Percentiles rank a stretch among this genome's conserved stretches.
Evolutionary conservation across 2,113 vertebrate genomes (phyloP).

Genomic region (Potamarius usumacintae): DNA sequence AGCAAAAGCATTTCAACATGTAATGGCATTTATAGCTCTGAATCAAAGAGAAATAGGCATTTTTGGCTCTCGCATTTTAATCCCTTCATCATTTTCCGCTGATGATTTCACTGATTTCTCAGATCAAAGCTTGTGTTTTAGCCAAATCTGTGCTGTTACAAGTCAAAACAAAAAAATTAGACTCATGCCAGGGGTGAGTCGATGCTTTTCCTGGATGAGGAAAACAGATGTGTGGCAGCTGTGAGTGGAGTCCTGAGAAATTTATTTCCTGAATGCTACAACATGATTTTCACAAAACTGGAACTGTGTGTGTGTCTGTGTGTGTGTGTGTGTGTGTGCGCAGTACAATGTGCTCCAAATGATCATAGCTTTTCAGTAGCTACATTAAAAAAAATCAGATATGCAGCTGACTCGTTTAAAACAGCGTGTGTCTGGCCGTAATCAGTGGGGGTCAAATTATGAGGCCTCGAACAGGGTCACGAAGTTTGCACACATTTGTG

Average conservation of each 20-base stretch:
- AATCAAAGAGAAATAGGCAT: neutral
- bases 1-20: neutral
- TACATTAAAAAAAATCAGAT: neutral
- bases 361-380: neutral
- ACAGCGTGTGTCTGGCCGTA: neutral
- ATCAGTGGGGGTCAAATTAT: neutral
- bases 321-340: neutral
- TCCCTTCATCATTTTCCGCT: conserved; percentile 7
- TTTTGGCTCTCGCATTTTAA: neutral
- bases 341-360: neutral
- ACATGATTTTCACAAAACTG: neutral
- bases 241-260: conserved; percentile 30
- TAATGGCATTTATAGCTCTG: neutral
- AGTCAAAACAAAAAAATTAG: neutral
- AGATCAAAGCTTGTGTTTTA: conserved; percentile 18
- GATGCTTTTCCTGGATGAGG: conserved; percentile 32
- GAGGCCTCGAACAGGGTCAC: neutral
- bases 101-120: neutral
- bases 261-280: conserved; percentile 13
- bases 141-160: conserved; percentile 1
- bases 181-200: conserved; percentile 30
- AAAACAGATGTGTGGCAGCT: conserved; percentile 54
- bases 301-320: neutral
- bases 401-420: neutral
- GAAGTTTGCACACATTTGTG: neutral